Evolutionary conservation across 2,888 invertebrate species (phyloP).

Genomic region (Dicyrtomina minuta): DNA sequence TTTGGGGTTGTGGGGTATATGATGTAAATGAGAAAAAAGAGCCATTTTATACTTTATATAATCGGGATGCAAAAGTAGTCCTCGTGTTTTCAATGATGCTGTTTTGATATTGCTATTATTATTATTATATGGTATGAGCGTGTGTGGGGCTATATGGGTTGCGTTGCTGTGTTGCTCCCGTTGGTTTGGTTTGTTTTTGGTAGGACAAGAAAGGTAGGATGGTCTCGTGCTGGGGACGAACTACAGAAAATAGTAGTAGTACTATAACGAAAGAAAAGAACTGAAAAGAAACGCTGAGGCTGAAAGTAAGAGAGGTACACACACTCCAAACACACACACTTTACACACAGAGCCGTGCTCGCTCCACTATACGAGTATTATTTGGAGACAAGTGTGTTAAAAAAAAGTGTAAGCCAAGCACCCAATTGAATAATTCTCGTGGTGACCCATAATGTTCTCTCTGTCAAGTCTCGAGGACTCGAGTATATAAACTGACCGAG

Average conservation of each 20-base stretch:
- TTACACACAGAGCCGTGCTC: neutral
- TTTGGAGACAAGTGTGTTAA: neutral
- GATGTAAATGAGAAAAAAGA: too few species aligned
- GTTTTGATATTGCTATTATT: too few species aligned
- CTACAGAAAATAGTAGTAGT: neutral
- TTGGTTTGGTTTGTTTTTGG: neutral
- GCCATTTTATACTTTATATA: too few species aligned
- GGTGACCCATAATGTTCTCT: neutral
- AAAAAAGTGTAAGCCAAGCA: slow-evolving; percentile 3
- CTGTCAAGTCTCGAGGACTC: slow-evolving; percentile 4
- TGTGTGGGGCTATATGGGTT: neutral
- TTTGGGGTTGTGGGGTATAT: too few species aligned
- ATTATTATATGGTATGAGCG: too few species aligned
- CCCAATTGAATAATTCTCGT: neutral
- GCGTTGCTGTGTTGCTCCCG: neutral
- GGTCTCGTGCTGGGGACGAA: neutral
- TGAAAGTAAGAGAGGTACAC: neutral
- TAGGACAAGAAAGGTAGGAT: neutral
- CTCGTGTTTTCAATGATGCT: too few species aligned
- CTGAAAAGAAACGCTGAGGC: neutral
- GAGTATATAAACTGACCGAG: slow-evolving; percentile 32
- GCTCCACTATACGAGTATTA: neutral
- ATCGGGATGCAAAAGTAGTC: too few species aligned
- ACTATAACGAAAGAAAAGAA: too few species aligned
- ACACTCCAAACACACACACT: neutral